phyloP scores from a whole-genome alignment of 2,113 vertebrate genomes.

The Crotalus helleri region DNA sequence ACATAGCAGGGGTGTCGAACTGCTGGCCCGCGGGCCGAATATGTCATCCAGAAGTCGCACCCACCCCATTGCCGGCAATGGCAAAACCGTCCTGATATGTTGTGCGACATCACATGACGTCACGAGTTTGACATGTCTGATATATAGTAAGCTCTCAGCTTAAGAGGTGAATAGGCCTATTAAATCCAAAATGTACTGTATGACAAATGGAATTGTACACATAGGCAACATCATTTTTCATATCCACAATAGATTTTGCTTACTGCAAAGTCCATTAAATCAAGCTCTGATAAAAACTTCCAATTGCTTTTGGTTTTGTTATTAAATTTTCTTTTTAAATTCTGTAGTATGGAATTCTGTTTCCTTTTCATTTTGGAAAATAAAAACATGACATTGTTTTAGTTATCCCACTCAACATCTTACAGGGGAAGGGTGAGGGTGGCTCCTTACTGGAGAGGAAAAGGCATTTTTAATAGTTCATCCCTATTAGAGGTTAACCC shows the following conservation, averaged over 20 bases:
- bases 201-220: background rate
- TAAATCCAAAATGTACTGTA: background rate
- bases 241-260: background rate
- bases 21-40: too few species aligned
- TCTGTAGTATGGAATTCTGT: background rate
- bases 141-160: background rate
- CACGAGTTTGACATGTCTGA: too few species aligned
- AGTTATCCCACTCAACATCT: background rate
- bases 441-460: background rate
- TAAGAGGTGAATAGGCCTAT: background rate
- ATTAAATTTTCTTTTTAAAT: background rate
- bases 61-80: too few species aligned
- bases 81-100: too few species aligned
- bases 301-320: background rate
- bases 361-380: background rate
- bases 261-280: background rate
- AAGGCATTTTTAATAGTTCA: background rate
- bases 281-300: background rate
- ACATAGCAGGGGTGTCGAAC: background rate
- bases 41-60: too few species aligned
- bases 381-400: background rate
- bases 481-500: background rate
- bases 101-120: too few species aligned
- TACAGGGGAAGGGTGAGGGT: background rate
- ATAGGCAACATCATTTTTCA: background rate